These are phyloP conservation scores for Aegithalos caudatus DNA, from an alignment of 2,113 vertebrate genomes.

Conservation along the genomic window DNA sequence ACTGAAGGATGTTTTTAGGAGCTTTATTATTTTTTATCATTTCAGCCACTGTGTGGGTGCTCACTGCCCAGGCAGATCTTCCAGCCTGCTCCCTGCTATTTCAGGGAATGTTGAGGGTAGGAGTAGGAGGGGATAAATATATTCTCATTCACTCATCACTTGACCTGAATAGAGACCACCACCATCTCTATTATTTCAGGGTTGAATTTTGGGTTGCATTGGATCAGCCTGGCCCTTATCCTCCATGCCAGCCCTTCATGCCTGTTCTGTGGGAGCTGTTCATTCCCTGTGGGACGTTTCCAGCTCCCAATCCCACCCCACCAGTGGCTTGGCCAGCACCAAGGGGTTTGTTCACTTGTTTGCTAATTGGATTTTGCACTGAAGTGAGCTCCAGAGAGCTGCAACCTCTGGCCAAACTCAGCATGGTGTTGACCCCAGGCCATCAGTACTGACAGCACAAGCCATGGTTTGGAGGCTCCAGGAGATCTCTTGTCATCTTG, in stretches of 20 bases:
- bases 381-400: neutral
- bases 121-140: neutral
- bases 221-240: fast-evolving
- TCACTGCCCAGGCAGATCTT: neutral
- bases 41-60: neutral
- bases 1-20: neutral
- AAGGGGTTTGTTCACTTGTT: neutral
- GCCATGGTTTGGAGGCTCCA: neutral
- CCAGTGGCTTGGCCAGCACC: fast-evolving
- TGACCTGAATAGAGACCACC: neutral
- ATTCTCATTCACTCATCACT: neutral
- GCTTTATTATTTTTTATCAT: neutral
- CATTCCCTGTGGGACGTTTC: neutral
- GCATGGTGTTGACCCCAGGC: fast-evolving
- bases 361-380: neutral
- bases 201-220: neutral
- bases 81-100: neutral
- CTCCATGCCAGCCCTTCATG: neutral
- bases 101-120: neutral
- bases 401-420: neutral
- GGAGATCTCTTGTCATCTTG: neutral
- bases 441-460: neutral
- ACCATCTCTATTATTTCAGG: neutral
- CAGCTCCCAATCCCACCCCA: fast-evolving
- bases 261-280: neutral